Base-by-base conservation (phyloP, 2,797 vertebrate genomes). In the Sphaeramia orbicularis region DNA sequence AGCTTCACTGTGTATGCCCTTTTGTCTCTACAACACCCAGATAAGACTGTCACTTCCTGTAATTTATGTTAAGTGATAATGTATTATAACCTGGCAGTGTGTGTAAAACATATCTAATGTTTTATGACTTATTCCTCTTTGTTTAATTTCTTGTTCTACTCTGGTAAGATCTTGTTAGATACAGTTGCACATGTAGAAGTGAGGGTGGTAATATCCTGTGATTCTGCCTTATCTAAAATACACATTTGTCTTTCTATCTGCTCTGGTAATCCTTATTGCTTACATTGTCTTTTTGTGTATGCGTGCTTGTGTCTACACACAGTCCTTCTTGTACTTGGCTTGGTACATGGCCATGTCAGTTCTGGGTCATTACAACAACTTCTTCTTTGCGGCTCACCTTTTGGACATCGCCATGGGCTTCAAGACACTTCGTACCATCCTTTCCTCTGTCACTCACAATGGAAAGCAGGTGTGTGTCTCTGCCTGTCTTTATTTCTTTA, bases 341-440 rank as follows among this genome's bases (percentile, higher is more conserved):
- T 99, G 98, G 98, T 99, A 99, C 83, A 99, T 97, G 1, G 98
- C 97, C 69, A 99, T 99, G 98, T 99, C 98, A 6, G 95, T 99
- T 80, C 94, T 99, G 68, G 98, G 98, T 19, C 98, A 99, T 91
- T 99, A 98, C 93, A 99, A 99, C 92, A 99, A 99, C 90, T 99
- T 99, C 93, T 99, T 99, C 94, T 99, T 99, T 10, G 98, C 98
- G 30, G 98, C 98, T 82, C 98, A 99, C 57, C 92, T 99, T 30
- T 87, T 99, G 83, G 98, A 99, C 82, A 99, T 99, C 3, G 98
- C 98, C 24, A 99, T 99, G 98, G 98, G 98, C 55, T 99, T 99
- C 90, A 99, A 99, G 91, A 99, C 98, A 0, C 70, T 99, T 16
- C 88, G 98, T 84, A 99, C 98, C 36, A 99, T 99, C 84, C 91